phyloP scores from a whole-genome alignment of 1,140 invertebrate species.

The Amyelois transitella region DNA sequence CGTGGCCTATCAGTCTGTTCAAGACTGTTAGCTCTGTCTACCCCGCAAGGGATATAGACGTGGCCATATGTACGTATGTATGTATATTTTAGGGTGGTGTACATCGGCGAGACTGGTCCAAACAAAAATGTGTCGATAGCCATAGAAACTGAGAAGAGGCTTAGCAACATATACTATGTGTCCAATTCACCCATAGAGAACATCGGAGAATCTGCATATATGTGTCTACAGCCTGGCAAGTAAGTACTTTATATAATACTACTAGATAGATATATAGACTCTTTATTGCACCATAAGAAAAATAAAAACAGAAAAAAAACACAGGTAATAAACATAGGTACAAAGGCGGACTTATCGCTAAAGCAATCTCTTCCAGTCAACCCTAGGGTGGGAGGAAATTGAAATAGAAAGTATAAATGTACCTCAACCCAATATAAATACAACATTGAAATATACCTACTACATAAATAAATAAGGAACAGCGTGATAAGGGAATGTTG shows the following conservation, averaged over 20 bases:
- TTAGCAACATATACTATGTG: constrained; percentile 58
- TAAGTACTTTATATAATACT: constrained; percentile 7
- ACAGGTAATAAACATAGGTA: too few relatives aligned
- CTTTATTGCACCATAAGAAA: too few relatives aligned
- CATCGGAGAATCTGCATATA: constrained; percentile 59
- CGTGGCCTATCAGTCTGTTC: too few relatives aligned
- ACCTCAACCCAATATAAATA: too few relatives aligned
- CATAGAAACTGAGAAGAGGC: constrained; percentile 48
- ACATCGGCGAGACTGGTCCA: constrained; percentile 50
- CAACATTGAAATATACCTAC: too few relatives aligned
- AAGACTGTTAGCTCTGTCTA: too few relatives aligned
- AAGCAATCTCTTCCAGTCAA: too few relatives aligned
- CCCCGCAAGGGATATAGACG: neutral
- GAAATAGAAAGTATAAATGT: too few relatives aligned
- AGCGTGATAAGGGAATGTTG: too few relatives aligned
- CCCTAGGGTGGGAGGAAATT: too few relatives aligned
- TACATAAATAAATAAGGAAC: too few relatives aligned
- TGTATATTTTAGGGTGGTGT: constrained; percentile 44
- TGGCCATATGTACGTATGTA: neutral
- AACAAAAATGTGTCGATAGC: constrained; percentile 57
- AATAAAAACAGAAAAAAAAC: neutral
- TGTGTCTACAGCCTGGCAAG: constrained; percentile 55
- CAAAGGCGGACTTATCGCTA: too few relatives aligned
- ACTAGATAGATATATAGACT: neutral
- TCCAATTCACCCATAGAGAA: constrained; percentile 50